Evolutionary conservation across 2,797 vertebrate genomes (phyloP).

Genomic region (Microhierax caerulescens): DNA sequence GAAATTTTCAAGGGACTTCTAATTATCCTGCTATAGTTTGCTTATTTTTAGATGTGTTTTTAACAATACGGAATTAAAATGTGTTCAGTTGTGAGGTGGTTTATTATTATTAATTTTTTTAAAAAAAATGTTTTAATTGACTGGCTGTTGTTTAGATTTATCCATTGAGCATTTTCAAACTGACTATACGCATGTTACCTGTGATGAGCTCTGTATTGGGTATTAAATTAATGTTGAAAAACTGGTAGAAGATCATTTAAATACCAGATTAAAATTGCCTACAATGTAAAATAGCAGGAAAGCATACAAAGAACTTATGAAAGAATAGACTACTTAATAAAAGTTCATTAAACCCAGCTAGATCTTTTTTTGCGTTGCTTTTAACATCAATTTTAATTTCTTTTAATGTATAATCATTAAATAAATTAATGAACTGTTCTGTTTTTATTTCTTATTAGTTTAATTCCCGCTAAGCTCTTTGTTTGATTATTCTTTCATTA

Average conservation of each 20-base stretch:
- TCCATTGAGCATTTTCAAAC: not conserved
- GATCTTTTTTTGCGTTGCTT: not conserved
- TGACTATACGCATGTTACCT: not conserved
- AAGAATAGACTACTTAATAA: not conserved
- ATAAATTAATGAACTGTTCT: not conserved
- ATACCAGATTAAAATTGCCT: not conserved
- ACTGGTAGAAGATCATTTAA: not conserved
- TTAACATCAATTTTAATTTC: conserved; percentile 29
- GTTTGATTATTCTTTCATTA: not conserved
- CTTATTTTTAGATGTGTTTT: not conserved
- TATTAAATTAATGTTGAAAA: not conserved
- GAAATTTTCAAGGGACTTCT: not conserved
- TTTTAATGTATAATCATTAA: conserved; percentile 4
- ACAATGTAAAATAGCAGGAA: not conserved
- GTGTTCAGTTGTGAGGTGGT: not conserved
- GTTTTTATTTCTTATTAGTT: not conserved
- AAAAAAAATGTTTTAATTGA: too few species aligned
- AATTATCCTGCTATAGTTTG: not conserved
- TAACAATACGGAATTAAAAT: not conserved
- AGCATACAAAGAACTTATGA: not conserved
- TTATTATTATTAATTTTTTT: not conserved
- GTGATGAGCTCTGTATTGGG: not conserved
- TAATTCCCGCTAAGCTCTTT: not conserved
- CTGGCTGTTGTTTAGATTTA: not conserved
- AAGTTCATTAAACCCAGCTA: not conserved